Evolutionary conservation across 2,113 vertebrate species (phyloP), one percentile per base, ranked within the genome.

Genomic region (Malaclemys terrapin): DNA sequence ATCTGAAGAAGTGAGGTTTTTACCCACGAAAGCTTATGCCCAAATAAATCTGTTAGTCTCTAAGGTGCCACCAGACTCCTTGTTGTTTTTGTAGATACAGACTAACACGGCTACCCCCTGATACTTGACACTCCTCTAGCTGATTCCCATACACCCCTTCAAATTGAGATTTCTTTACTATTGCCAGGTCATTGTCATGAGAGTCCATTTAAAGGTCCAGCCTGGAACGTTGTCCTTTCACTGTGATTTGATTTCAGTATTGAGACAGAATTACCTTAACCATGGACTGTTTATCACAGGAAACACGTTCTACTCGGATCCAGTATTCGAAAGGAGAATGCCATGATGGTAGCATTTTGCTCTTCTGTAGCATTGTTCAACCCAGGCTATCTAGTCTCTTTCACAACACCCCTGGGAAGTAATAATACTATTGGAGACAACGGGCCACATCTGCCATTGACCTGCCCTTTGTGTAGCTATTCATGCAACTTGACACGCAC

Each of bases 91-190:
- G 42, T 45, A 45, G 42, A 45, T 45, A 45, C 42, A 45, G 42
- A 45, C 42, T 45, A 45, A 45, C 42, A 45, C 42, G 42, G 42
- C 42, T 45, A 45, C 42, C 42, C 42, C 42, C 42, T 45, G 42
- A 45, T 5, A 45, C 42, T 45, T 45, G 42, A 45, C 65, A n/a
- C 65, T 69, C 3, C 65, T 69, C 8, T 80, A 75, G 10, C 57
- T 96, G 94, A 95, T 97, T 96, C 92, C 92, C 79, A 22, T 82
- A 92, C 89, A 95, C 95, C 95, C 95, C 89, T 91, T 96, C 94
- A 96, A 94, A 88, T 0, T 38, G 82, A 96, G 93, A 87, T 92
- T 96, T 38, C 81, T 94, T 75, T 85, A 86, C 89, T 92, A 31
- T 79, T 88, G 91, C 59, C 94, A 89, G 94, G 85, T 87, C 0